Evolutionary conservation across 2,797 vertebrate genomes (phyloP).

Genomic region (Todus mexicanus): DNA sequence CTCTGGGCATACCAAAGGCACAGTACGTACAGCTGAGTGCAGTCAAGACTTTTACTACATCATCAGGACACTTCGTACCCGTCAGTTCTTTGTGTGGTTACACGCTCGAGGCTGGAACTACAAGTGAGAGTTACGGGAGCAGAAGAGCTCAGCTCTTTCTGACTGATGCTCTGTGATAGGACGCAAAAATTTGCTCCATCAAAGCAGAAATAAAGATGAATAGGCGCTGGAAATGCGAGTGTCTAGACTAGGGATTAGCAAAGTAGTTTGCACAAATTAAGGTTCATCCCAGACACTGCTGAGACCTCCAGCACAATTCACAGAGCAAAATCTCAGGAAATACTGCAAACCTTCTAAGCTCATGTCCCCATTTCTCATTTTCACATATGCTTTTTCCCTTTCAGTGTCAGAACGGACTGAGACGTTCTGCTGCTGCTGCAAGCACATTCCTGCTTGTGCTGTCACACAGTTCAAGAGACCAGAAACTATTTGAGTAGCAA

Average conservation of each 20-base stretch:
- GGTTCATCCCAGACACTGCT: not conserved
- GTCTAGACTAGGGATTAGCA: slow-evolving; percentile 33
- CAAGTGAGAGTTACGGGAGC: not conserved
- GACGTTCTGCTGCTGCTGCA: not conserved
- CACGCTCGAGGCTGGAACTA: not conserved
- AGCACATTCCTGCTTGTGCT: not conserved
- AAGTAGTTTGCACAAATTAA: not conserved
- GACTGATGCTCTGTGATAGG: not conserved
- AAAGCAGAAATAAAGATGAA: slow-evolving; percentile 14
- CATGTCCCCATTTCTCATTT: not conserved
- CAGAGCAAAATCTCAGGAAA: not conserved
- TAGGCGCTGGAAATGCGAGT: not conserved
- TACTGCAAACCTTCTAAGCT: not conserved
- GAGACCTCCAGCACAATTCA: not conserved
- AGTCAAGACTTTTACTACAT: not conserved
- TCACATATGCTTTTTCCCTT: not conserved
- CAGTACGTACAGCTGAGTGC: not conserved
- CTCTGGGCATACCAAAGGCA: not conserved
- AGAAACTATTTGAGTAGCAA: not conserved
- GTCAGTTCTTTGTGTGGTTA: not conserved
- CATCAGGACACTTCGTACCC: not conserved
- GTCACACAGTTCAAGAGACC: not conserved
- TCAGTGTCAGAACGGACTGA: not conserved
- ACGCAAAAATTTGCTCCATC: not conserved
- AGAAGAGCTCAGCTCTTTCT: not conserved